Evolutionary conservation across 1,140 invertebrate genomes (phyloP).

Genomic region (Charaxes varanes): DNA sequence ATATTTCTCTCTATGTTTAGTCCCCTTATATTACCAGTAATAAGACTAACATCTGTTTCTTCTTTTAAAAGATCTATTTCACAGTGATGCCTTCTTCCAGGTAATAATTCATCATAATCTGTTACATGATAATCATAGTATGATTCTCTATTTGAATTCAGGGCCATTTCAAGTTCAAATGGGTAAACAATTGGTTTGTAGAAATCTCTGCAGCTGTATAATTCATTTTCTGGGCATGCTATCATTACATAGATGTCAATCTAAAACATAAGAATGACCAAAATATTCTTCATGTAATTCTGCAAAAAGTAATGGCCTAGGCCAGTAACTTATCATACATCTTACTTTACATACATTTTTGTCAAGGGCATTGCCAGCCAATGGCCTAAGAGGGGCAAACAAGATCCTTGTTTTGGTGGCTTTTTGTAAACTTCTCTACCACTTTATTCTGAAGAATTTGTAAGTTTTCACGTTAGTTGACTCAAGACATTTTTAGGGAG

Average conservation of each 20-base stretch:
- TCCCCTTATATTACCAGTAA: constrained; percentile 78
- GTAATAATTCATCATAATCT: constrained; percentile 85
- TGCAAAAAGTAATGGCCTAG: no score
- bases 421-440: no score
- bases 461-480: no score
- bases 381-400: no score
- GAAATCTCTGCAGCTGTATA: constrained; percentile 90
- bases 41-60: constrained; percentile 80
- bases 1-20: constrained; percentile 35
- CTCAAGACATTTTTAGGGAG: no score
- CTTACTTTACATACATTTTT: no score
- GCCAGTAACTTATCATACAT: no score
- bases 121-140: constrained; percentile 79
- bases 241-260: constrained; percentile 94
- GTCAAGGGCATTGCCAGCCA: no score
- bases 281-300: no score
- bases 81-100: constrained; percentile 75
- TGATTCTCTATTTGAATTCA: constrained; percentile 79
- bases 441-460: no score
- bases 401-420: no score
- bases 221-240: constrained; percentile 90
- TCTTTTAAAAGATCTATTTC: constrained; percentile 72
- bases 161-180: constrained; percentile 93
- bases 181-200: constrained; percentile 93
- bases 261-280: constrained; percentile 73